Evolutionary conservation across 2,888 invertebrate genomes (phyloP).

Genomic region (Ferdinandea cuprea): DNA sequence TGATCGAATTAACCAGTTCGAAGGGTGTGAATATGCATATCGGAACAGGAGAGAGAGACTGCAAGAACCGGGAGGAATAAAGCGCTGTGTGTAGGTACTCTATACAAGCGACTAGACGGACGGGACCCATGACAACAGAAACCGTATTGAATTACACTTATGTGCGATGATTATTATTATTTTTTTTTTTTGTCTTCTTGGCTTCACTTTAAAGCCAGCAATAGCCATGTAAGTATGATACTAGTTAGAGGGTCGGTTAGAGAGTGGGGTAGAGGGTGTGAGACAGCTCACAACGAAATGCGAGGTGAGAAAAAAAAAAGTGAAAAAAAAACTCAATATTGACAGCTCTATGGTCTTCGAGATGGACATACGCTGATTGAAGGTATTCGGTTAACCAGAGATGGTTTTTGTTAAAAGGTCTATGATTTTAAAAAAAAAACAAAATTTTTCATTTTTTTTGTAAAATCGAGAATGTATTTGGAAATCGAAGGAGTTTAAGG

Average conservation of each 20-base stretch:
- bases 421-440: slow-evolving; percentile 1
- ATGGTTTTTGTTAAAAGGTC: slow-evolving; percentile 3
- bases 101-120: slow-evolving; percentile 51
- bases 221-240: background rate
- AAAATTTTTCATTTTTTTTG: no score
- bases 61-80: slow-evolving; percentile 51
- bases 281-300: slow-evolving; percentile 3
- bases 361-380: background rate
- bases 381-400: slow-evolving; percentile 20
- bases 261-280: background rate
- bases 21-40: slow-evolving; percentile 73
- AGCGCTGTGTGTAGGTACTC: slow-evolving; percentile 16
- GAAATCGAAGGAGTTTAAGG: background rate
- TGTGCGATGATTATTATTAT: slow-evolving; percentile 68
- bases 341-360: slow-evolving; percentile 47
- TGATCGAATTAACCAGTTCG: slow-evolving; percentile 74
- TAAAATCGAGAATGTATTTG: background rate
- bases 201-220: slow-evolving; percentile 13
- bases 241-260: background rate
- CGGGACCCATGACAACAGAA: slow-evolving; percentile 64
- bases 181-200: slow-evolving; percentile 18
- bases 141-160: slow-evolving; percentile 71
- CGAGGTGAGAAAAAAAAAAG: slow-evolving; percentile 47
- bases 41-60: slow-evolving; percentile 62
- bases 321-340: slow-evolving; percentile 49